Evolutionary conservation across 2,888 invertebrate species (phyloP), one percentile per base, ranked within the genome.

Genomic region (Sphecodes monilicornis): DNA sequence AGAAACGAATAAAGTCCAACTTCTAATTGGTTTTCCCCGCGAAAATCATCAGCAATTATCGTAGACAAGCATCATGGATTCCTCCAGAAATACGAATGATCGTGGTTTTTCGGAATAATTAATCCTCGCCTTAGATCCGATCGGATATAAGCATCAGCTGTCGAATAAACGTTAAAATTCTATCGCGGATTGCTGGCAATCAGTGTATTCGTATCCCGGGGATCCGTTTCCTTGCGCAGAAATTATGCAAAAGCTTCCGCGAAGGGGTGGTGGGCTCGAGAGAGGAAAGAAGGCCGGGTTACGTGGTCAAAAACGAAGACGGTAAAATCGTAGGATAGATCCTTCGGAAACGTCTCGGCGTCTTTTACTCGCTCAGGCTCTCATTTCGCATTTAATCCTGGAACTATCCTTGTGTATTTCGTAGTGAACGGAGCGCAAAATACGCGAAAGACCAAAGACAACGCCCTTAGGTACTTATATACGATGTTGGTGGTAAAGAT

Each of bases 391-490:
- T 84, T 84, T 84, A 85, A 85, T 85, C 86, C 82, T 50, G 86
- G 29, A 78, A 79, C 85, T 74, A 81, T 78, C 81, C 86, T 57
- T 76, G 78, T 79, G 86, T 76, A 75, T 85, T 82, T 85, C 86
- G 82, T 57, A 82, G 50, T n/a, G 86, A 76, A 72, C 78, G 73
- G 68, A 78, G 86, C 85, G 86, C 85, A 86, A 86, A 89, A 88
- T 86, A 90, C 83, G 86, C 86, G 84, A 87, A 87, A 89, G 89
- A 89, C 89, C 91, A 92, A 94, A 94, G 94, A 94, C 94, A 94
- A 94, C 94, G 94, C 94, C 94, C 94, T 94, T 93, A 87, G 89
- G 89, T 90, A 90, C 88, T 89, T 89, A 90, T 90, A 89, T 91
- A 91, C 85, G 91, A 87, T 86, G 90, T 91, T 89, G 91, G 93